These are phyloP conservation scores for Macroglossus sobrinus DNA, from an alignment of 2,113 vertebrate species.

Conservation along the genomic window DNA sequence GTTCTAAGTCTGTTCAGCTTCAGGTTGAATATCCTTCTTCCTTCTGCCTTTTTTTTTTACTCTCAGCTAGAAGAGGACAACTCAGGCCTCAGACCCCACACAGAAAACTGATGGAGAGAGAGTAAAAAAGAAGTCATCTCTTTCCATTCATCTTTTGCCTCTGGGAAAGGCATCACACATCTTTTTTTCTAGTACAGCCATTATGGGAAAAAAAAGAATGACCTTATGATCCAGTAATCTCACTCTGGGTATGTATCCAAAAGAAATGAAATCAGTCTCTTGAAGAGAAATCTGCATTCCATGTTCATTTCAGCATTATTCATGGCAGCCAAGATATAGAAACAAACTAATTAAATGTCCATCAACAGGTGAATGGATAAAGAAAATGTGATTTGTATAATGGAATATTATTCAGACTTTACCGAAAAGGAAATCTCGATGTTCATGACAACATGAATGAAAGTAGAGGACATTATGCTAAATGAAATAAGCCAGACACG, in stretches of 20 bases:
- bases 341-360: not conserved
- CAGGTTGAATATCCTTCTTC: not conserved
- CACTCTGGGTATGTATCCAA: not conserved
- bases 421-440: not conserved
- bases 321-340: not conserved
- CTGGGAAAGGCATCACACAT: not conserved
- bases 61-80: not conserved
- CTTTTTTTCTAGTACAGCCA: not conserved
- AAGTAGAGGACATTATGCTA: not conserved
- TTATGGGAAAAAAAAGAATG: not conserved
- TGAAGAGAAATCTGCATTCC: not conserved
- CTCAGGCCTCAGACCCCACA: not conserved
- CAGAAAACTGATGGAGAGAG: not conserved
- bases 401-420: not conserved
- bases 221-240: not conserved
- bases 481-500: not conserved
- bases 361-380: not conserved
- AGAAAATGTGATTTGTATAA: not conserved
- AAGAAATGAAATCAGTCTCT: not conserved
- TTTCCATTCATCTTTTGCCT: not conserved
- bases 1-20: not conserved
- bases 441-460: not conserved
- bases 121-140: not conserved
- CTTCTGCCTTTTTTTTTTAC: not conserved
- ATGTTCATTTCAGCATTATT: not conserved